Base-by-base conservation (phyloP, 2,113 vertebrate species). In the Numenius arquata region DNA sequence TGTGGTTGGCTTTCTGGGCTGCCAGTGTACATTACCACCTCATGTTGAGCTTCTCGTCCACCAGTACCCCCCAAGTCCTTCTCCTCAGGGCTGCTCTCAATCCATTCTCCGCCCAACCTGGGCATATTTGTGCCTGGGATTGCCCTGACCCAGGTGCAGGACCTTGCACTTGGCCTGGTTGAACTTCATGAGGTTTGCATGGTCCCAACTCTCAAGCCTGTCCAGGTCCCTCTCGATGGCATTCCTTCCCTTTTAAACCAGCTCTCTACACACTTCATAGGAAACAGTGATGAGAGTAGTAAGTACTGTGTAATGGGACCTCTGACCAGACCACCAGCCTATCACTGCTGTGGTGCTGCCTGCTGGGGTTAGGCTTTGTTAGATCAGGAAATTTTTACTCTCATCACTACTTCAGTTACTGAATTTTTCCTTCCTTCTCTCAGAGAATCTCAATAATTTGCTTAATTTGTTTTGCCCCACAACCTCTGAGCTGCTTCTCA, bases 241-340 rank as follows among this genome's bases (percentile, higher is more conserved):
- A 26, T 52, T 23, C 50, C 25, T 52, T 52, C 50, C 25, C n/a
- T 55, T 88, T 80, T 56, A 90, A 89, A 73, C 12, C 17, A 61
- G 23, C 9, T 70, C 40, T 83, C 47, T 62, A 47, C 0, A 3
- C 43, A 61, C 26, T 86, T 83, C 27, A 76, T 0, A 93, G 61
- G 71, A 87, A 96, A 62, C 7, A 72, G 26, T 8, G 36, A 74
- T 47, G 9, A 72, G 22, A 65, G 10, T 41, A 86, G 34, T 11
- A 32, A 0, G 0, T 30, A 26, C 15, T 16, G 25, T 26, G 6
- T 62, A 90, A 80, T 0, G 3, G 82, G 63, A 82, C 20, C 72
- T 74, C 72, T 74, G 75, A 70, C 50, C 12, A 79, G 63, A 32
- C 25, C 12, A 29, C n/a, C 23, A 23, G 18, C 21, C 34, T 62